Base-by-base conservation (phyloP, 2,888 invertebrate genomes). In the Protula sp. region DNA sequence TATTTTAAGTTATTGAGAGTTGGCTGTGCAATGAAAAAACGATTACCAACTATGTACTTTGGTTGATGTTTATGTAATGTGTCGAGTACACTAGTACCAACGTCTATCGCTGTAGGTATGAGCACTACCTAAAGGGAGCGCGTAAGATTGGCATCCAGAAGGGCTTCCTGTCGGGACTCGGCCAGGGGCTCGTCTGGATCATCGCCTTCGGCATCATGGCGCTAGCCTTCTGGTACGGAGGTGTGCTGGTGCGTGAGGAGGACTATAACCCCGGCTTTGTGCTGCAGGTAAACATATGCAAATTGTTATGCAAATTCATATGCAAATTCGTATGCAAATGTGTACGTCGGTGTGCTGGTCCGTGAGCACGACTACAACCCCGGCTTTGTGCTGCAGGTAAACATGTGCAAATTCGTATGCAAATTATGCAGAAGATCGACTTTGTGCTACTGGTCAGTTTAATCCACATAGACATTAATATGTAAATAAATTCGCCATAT, bases 141-240 rank as follows among this genome's bases (percentile, higher is more conserved):
- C 62, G 67, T 27, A 64, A 67, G 3, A 58, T 71, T 19, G 70
- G 72, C 1, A 62, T 71, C 1, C 67, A 61, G 60, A 76, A 75
- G 60, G 69, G 72, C 3, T 5, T 76, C 1, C 68, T 67, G 4
- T 53, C 70, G 4, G 76, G 75, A 0, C 9, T 74, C 2, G 71
- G 71, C 0, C 61, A 58, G 22, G 67, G 71, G 1, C 27, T 64
- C 1, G 63, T 73, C 54, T 77, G 68, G 89, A 83, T 89, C 52
- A 86, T 90, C 57, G 87, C 89, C 56, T 90, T 89, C 74, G 83
- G 85, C 28, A 87, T 88, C 56, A 89, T 89, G 75, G 87, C 89
- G 0, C 75, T 90, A 4, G 86, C 89, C 0, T 89, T 91, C 79
- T 90, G 89, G 88, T 90, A 89, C 74, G 91, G 91, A 0, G 87